phyloP scores from a whole-genome alignment of 2,888 invertebrate species.

The Argyresthia goedartella region DNA sequence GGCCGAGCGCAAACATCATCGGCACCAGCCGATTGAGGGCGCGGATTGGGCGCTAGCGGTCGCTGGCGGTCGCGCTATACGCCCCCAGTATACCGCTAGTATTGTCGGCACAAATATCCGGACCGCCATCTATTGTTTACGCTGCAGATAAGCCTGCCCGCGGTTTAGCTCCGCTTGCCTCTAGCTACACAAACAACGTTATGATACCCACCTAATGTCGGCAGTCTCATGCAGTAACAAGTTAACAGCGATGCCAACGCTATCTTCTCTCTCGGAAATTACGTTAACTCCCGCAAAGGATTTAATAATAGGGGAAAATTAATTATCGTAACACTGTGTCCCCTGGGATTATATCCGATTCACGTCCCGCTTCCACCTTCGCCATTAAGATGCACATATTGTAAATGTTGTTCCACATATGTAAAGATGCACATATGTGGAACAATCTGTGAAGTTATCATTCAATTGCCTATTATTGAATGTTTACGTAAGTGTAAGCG shows the following conservation, averaged over 20 bases:
- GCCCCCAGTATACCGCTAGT: conserved; percentile 21
- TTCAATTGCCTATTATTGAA: no score
- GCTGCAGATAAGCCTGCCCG: conserved; percentile 36
- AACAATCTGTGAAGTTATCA: no score
- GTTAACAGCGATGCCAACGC: not conserved
- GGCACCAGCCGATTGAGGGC: not conserved
- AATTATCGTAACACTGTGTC: not conserved
- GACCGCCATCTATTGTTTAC: conserved; percentile 47
- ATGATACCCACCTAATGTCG: not conserved
- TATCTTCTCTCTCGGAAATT: not conserved
- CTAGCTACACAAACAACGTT: conserved; percentile 26
- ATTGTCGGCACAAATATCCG: conserved; percentile 46
- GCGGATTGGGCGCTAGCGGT: not conserved
- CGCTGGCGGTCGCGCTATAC: conserved; percentile 20
- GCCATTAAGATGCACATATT: not conserved
- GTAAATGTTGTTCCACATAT: conserved; percentile 1
- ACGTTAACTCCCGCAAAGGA: not conserved
- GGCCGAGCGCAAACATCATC: not conserved
- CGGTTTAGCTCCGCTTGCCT: conserved; percentile 8
- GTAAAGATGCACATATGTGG: conserved; percentile 1
- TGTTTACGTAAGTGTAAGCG: no score
- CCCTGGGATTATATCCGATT: no score
- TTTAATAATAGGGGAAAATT: not conserved
- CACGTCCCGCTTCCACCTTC: not conserved
- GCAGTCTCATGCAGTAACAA: not conserved